Conservation (phyloP, 2,888 invertebrate genomes). For the Aelia acuminata region DNA sequence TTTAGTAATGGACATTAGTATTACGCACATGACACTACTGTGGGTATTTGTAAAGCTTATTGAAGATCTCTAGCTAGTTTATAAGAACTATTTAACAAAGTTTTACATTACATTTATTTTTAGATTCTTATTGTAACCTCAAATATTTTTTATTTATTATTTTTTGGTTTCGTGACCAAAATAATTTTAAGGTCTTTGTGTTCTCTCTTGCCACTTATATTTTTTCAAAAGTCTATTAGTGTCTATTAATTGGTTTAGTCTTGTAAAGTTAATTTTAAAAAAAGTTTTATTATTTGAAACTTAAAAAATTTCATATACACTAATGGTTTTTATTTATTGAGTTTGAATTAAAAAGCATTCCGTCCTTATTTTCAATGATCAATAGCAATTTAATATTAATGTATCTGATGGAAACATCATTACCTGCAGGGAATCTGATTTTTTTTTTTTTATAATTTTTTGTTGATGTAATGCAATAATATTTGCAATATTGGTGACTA, state of each 20-base stretch:
- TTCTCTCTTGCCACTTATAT: slow-evolving; percentile 11
- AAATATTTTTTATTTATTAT: not conserved
- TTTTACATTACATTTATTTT: not conserved
- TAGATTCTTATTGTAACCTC: not conserved
- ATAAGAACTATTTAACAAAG: slow-evolving; percentile 4
- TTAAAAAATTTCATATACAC: too few relatives aligned
- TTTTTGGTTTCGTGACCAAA: not conserved
- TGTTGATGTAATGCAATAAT: not conserved
- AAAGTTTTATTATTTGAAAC: not conserved
- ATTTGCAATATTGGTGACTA: not conserved
- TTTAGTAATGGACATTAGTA: slow-evolving; percentile 46
- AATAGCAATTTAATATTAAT: not conserved
- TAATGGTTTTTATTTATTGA: not conserved
- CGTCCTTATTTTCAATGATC: slow-evolving; percentile 25
- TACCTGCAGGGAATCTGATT: not conserved
- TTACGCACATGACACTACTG: slow-evolving; percentile 48
- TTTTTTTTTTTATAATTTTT: not conserved
- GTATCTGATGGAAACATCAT: not conserved
- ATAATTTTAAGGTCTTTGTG: not conserved
- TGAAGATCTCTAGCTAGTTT: slow-evolving; percentile 48
- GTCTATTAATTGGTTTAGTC: not conserved
- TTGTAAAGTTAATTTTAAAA: not conserved
- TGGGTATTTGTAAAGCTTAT: slow-evolving; percentile 45
- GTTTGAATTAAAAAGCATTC: slow-evolving; percentile 4
- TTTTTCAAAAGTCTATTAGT: not conserved